These are phyloP conservation scores for Eurystomus gularis DNA, from an alignment of 2,113 vertebrate species.

Conservation along the genomic window DNA sequence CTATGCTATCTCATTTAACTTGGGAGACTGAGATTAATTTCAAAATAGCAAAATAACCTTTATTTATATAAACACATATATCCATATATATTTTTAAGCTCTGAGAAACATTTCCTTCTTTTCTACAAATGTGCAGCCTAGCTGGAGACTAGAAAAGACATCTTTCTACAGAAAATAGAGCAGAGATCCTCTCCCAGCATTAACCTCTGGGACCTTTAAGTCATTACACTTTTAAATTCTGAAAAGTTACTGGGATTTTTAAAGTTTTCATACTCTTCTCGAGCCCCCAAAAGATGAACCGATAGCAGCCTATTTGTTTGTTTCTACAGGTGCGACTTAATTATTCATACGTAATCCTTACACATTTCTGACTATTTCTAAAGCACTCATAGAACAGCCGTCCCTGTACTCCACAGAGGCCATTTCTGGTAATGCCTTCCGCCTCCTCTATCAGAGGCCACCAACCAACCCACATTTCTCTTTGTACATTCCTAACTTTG, in stretches of 20 bases:
- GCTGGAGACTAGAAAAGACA: background rate
- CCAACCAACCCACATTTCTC: background rate
- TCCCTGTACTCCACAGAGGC: background rate
- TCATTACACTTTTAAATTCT: background rate
- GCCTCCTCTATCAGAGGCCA: background rate
- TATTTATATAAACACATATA: background rate
- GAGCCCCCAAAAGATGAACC: background rate
- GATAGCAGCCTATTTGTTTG: background rate
- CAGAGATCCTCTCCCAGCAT: background rate
- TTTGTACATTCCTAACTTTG: background rate
- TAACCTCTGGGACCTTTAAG: background rate
- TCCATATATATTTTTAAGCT: background rate
- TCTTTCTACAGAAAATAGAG: background rate
- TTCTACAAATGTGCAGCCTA: background rate
- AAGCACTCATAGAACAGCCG: background rate
- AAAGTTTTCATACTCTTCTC: background rate
- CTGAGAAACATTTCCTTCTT: background rate
- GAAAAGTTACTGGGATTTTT: background rate
- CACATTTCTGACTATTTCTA: background rate
- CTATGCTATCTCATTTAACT: background rate
- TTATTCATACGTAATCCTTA: background rate
- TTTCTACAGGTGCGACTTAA: background rate
- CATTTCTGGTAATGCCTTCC: background rate
- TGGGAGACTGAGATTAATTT: background rate
- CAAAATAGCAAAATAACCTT: background rate